Conservation (phyloP, 2,797 vertebrate genomes). For the Stomatorhinus walkeri region DNA sequence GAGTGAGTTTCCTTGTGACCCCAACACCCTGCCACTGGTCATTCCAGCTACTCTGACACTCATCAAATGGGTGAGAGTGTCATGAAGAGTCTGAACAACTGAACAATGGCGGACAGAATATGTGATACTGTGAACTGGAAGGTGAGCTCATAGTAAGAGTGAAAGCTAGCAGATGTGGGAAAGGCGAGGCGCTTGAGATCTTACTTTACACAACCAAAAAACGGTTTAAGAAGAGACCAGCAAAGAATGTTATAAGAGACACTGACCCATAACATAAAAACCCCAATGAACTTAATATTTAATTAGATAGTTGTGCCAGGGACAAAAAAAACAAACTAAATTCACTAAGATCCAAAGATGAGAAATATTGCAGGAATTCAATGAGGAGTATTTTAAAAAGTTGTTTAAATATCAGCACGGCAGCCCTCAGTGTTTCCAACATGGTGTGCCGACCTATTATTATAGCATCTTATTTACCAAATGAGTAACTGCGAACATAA, state of each 20-base stretch:
- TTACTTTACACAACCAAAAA: neutral
- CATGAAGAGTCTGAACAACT: neutral
- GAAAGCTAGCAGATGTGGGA: neutral
- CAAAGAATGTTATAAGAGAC: neutral
- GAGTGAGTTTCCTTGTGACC: neutral
- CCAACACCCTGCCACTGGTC: neutral
- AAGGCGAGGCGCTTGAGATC: neutral
- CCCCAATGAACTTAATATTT: neutral
- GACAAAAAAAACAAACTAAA: neutral
- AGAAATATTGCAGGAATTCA: neutral
- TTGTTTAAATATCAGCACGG: neutral
- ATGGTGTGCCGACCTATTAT: neutral
- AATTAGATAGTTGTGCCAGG: neutral
- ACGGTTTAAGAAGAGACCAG: neutral
- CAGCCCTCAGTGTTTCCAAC: neutral
- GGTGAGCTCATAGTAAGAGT: neutral
- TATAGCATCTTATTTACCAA: neutral
- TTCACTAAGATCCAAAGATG: neutral
- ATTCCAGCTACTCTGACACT: neutral
- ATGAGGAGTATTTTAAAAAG: neutral
- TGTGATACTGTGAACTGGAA: neutral
- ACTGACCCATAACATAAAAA: neutral
- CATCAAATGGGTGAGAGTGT: neutral
- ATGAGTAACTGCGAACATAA: neutral
- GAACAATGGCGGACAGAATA: neutral